Evolutionary conservation across 2,113 vertebrate species (phyloP), one percentile per base, ranked within the genome.

Genomic region (Cnemophilus loriae): DNA sequence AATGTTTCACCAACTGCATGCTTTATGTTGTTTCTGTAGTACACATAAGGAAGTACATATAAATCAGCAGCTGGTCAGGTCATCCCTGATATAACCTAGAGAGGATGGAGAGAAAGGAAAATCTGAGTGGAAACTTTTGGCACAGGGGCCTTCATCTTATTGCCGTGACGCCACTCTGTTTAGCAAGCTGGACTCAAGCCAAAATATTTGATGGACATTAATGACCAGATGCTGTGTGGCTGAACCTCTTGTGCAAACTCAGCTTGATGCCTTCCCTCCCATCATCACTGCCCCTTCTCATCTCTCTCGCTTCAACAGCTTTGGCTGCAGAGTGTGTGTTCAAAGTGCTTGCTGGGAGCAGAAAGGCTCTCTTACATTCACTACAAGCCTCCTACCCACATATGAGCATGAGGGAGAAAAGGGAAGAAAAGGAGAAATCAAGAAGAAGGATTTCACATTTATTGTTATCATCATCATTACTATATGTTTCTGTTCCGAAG

Each of bases 231-330:
- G 76, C 88, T 95, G 42, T 89, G 88, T 90, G 89, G n/a, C 81
- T 90, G 52, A 93, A 77, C 77, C 79, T 95, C 90, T 97, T 95
- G 69, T 65, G 68, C 95, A 84, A 86, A 79, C 86, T 81, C 64
- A 35, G 83, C 82, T 95, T 93, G 68, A 27, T 96, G 52, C 93
- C 80, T 96, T 86, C 73, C 60, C 86, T 97, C 70, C 68, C 79
- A 90, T 97, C 82, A 84, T 92, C 92, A 84, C 13, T 97, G 84
- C 70, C 70, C 63, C 83, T 95, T 97, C 94, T 97, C 90, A 95
- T 97, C 86, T 95, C 71, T 94, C 91, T 97, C 10, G 21, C 70
- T 97, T 96, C 77, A 95, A 44, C 89, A 92, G 17, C 68, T 90
- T 95, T 86, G 82, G 84, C 65, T 96, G 22, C 32, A 88, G 74